These are phyloP conservation scores for Metopia argyrocephala DNA, from an alignment of 2,888 invertebrate species.

Conservation along the genomic window DNA sequence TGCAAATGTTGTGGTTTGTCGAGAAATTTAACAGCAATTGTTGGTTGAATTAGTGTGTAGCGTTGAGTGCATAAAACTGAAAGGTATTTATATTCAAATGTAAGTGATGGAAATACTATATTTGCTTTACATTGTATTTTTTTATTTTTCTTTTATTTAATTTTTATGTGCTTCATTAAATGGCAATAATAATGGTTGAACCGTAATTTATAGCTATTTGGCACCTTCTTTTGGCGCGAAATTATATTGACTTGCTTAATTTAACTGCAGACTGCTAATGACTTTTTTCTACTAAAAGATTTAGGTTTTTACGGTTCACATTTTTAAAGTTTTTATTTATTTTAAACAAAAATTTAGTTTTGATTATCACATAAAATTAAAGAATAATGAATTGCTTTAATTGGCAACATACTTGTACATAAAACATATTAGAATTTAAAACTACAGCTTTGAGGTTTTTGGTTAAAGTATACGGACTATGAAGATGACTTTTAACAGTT, in stretches of 20 bases:
- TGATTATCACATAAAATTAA: no score
- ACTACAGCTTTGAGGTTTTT: no score
- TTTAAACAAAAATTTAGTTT: no score
- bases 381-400: no score
- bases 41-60: slow-evolving; percentile 20
- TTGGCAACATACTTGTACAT: no score
- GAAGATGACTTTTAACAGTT: no score
- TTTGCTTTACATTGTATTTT: no score
- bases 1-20: slow-evolving; percentile 41
- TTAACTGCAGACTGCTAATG: neutral
- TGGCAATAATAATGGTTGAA: slow-evolving; percentile 2
- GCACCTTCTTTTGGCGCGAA: slow-evolving; percentile 53
- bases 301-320: no score
- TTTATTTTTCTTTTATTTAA: neutral
- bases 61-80: slow-evolving; percentile 37
- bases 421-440: no score
- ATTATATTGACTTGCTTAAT: neutral
- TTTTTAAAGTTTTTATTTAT: no score
- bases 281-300: neutral
- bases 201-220: slow-evolving; percentile 35
- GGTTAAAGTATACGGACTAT: no score
- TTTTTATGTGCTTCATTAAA: slow-evolving; percentile 10
- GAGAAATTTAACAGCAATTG: slow-evolving; percentile 45
- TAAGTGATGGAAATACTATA: no score
- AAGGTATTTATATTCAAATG: slow-evolving; percentile 33